phyloP scores from a whole-genome alignment of 2,888 invertebrate species.

The Acleris laterana region DNA sequence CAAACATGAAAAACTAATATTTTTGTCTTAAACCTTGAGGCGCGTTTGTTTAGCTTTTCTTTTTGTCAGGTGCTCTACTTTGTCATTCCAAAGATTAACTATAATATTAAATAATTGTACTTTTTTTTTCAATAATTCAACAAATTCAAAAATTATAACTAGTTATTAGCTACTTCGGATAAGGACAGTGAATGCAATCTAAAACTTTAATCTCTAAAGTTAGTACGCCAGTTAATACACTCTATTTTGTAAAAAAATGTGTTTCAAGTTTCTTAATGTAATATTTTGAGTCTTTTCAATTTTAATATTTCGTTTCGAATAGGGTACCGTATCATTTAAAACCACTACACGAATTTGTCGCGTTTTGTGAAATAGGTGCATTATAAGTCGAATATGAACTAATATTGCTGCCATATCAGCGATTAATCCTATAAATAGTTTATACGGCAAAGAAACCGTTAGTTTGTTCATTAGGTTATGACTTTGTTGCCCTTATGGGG shows the following conservation, averaged over 20 bases:
- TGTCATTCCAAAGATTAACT: neutral
- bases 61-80: slow-evolving; percentile 1
- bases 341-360: too few species aligned
- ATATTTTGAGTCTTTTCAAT: neutral
- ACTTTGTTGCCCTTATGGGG: slow-evolving; percentile 27
- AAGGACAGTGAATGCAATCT: too few species aligned
- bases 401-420: neutral
- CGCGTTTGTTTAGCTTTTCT: slow-evolving; percentile 1
- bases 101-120: neutral
- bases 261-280: neutral
- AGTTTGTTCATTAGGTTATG: slow-evolving; percentile 34
- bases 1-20: slow-evolving; percentile 30
- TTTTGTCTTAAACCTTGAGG: slow-evolving; percentile 11
- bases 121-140: neutral
- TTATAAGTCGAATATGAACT: too few species aligned
- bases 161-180: too few species aligned
- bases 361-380: neutral
- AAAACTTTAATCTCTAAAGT: neutral
- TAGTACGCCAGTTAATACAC: too few species aligned
- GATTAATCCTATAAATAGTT: slow-evolving; percentile 15
- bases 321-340: too few species aligned
- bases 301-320: too few species aligned
- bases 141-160: too few species aligned
- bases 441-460: slow-evolving; percentile 5
- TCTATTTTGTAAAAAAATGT: too few species aligned